Evolutionary conservation across 2,797 vertebrate genomes (phyloP).

Genomic region (Pelobates cultripes): DNA sequence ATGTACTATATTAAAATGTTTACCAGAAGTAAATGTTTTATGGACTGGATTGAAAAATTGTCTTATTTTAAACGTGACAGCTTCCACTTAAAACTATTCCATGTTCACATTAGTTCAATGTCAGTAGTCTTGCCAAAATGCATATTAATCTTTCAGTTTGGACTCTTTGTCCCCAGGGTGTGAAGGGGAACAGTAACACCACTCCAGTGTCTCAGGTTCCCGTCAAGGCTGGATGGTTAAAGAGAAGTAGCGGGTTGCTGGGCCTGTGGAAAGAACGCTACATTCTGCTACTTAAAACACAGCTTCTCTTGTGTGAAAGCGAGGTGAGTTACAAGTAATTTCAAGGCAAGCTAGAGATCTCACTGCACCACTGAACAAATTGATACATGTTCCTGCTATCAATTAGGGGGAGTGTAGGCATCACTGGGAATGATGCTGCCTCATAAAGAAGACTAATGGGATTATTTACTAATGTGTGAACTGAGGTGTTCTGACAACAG

Average conservation of each 20-base stretch:
- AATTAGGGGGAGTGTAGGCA: no score
- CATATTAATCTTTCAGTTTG: not conserved
- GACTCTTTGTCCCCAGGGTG: constrained; percentile 59
- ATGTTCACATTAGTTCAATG: not conserved
- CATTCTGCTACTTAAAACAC: constrained; percentile 83
- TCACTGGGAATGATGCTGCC: no score
- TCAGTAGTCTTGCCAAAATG: not conserved
- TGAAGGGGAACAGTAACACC: constrained; percentile 79
- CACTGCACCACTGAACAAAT: no score
- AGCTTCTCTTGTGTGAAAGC: constrained; percentile 84
- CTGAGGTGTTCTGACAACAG: no score
- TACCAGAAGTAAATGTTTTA: no score
- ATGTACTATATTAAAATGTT: no score
- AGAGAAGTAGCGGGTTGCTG: constrained; percentile 86
- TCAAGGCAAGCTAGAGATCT: not conserved
- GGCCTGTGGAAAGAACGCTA: constrained; percentile 90
- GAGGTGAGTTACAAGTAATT: constrained; percentile 76
- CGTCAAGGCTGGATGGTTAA: constrained; percentile 90
- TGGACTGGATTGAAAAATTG: no score
- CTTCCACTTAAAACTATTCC: not conserved
- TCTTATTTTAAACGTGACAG: no score
- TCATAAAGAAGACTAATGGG: no score
- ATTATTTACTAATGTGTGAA: no score
- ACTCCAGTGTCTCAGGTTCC: constrained; percentile 64
- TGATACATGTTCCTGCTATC: no score